Evolutionary conservation across 2,797 vertebrate genomes (phyloP), one percentile per base, ranked within the genome.

Genomic region (Chanos chanos): DNA sequence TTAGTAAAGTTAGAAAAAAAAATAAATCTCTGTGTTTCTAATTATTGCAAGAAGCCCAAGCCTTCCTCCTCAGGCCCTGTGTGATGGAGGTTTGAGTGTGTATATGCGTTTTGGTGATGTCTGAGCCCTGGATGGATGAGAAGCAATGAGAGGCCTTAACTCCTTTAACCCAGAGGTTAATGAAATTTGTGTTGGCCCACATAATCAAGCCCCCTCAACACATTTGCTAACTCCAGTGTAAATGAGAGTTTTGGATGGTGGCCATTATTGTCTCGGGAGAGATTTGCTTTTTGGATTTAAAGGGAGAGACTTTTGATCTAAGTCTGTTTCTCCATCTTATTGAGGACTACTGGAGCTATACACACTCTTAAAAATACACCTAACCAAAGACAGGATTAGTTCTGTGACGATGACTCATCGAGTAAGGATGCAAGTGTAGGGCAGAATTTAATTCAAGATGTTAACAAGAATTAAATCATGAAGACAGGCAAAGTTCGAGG

Each of bases 151-250:
- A 59, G 40, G 43, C 27, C 12, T 55, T 60, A 30, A 50, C 43
- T 67, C 30, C 56, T 67, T 74, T 72, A 74, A 77, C 75, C 75
- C 57, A 21, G 13, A 43, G 75, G 72, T 77, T 77, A 77, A 74
- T 77, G 60, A 62, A 65, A 54, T 72, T 72, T 74, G 34, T 65
- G 68, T 77, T 54, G 34, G 53, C 54, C 49, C 61, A 55, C 61
- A 60, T 50, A 48, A 58, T 59, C 53, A 59, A 36, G 54, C 60
- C 25, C 44, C 54, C 61, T 69, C 66, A 57, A 52, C 50, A 49
- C 63, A 21, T 51, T 66, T 51, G 50, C 59, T 68, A 65, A 64
- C 47, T 33, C 66, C 72, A 37, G 75, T 64, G 66, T 60, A 72
- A 72, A 72, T 64, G 19, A 21, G 10, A 15, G 12, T 28, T 61